Base-by-base conservation (phyloP, 1,140 invertebrate species). In the Ceratina calcarata region DNA sequence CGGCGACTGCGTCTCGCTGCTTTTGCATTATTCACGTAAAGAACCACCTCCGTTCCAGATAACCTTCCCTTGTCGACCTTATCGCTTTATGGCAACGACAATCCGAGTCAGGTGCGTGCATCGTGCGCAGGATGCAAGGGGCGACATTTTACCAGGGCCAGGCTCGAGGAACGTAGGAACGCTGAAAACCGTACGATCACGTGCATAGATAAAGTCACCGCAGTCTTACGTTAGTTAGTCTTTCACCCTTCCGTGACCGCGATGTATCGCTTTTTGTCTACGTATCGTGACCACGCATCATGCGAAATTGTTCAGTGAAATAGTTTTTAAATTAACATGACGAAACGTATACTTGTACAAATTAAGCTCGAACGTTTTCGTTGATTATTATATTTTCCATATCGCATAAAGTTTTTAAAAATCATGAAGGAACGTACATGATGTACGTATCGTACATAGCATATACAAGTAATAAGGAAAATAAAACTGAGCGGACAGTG, bases 11-110 rank as follows among this genome's bases (percentile, higher is more conserved):
- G 20, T 27, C 12, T 45, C 6, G 10, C 32, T 6, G 24, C 18
- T 66, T 75, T 65, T 88, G 85, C 79, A 87, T 88, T 86, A 88
- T 88, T 88, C 87, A 88, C 85, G 68, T 58, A 74, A 86, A 80
- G 20, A 60, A 60, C 74, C 60, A 75, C 72, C 61, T 77, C 72
- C 68, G 84, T 71, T 69, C 67, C 51, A 82, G 82, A 86, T 87
- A 87, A 86, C 71, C 66, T 75, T 79, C 78, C 82, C 86, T 83
- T 69, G 86, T 61, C 72, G 74, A 83, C 83, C 84, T 88, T 88
- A 88, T 88, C 87, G 83, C 74, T 65, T 78, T 71, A 57, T 57
- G 53, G 80, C 82, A 70, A 60, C 72, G 32, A 58, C 55, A 64
- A 62, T 73, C 74, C 60, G 22, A 75, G 81, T 87, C 85, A 87